Base-by-base conservation (phyloP, 1,140 invertebrate genomes). In the Meteorus sp. region DNA sequence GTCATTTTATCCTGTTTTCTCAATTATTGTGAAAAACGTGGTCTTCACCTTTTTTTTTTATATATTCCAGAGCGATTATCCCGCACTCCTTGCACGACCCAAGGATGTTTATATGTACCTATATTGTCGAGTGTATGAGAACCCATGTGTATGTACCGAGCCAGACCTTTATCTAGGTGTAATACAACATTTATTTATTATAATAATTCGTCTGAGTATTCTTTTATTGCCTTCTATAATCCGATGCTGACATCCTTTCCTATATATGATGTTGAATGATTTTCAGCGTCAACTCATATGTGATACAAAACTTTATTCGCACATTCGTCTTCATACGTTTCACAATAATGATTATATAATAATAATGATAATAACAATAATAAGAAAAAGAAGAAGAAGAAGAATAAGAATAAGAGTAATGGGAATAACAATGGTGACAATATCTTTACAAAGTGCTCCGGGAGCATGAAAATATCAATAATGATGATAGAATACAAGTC, bases 121-220 rank as follows among this genome's bases (percentile, higher is more conserved):
- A 65, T n/a, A n/a, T 59, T 60, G 33, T 63, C 55, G 50, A 61
- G 54, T 63, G 59, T 68, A 65, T 60, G 60, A 62, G 60, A 57
- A 63, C 55, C 47, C 54, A 60, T 53, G 39, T 68, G 60, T 64
- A 64, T 67, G 61, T 64, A 69, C 63, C 65, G 65, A 67, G 65
- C 62, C 65, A 67, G 60, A 65, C 58, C 41, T 62, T 70, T 68
- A 62, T 31, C 48, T 62, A 69, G 55, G n/a, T 51, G 44, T 66
- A 69, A 69, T 65, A 66, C 61, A 64, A 59, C 45, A 65, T 67
- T 71, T 67, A 69, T 71, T 71, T 69, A 69, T 71, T 69, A 65
- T 69, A 59, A 62, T 35, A 41, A 66, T 20, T 55, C 39, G 25
- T 13, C 22, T 35, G 11, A 23, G 33, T 47, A 39, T 23, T 31